Conservation (phyloP, 2,797 vertebrate species). For the Stomatorhinus walkeri region DNA sequence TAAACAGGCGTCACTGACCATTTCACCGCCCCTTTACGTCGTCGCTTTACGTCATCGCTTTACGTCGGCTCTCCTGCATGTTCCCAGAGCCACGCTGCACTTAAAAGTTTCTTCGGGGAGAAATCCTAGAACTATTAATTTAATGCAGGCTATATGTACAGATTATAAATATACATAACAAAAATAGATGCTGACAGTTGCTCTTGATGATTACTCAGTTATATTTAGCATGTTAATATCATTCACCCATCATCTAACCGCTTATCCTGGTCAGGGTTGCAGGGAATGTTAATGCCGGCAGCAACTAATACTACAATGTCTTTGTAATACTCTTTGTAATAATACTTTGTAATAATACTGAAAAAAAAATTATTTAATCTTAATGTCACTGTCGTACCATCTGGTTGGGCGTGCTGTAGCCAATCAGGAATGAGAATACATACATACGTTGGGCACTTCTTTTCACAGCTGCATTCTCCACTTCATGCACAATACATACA, state of each 20-base stretch:
- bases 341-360: neutral
- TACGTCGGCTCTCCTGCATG: conserved; percentile 11
- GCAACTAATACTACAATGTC: conserved; percentile 28
- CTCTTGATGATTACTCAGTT: neutral
- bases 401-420: neutral
- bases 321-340: neutral
- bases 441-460: neutral
- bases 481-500: neutral
- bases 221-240: conserved; percentile 15
- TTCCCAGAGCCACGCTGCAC: neutral
- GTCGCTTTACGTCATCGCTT: conserved; percentile 17
- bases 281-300: neutral
- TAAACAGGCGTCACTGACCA: conserved; percentile 30
- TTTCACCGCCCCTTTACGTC: conserved; percentile 24
- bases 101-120: neutral
- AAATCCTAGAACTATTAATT: conserved; percentile 5
- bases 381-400: neutral
- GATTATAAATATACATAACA: conserved; percentile 19
- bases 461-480: neutral
- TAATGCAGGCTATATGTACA: conserved; percentile 19
- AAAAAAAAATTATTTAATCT: neutral
- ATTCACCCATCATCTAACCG: neutral
- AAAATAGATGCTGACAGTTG: conserved; percentile 8
- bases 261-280: neutral
- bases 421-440: neutral